phyloP scores from a whole-genome alignment of 2,113 vertebrate species.

The Platichthys flesus region DNA sequence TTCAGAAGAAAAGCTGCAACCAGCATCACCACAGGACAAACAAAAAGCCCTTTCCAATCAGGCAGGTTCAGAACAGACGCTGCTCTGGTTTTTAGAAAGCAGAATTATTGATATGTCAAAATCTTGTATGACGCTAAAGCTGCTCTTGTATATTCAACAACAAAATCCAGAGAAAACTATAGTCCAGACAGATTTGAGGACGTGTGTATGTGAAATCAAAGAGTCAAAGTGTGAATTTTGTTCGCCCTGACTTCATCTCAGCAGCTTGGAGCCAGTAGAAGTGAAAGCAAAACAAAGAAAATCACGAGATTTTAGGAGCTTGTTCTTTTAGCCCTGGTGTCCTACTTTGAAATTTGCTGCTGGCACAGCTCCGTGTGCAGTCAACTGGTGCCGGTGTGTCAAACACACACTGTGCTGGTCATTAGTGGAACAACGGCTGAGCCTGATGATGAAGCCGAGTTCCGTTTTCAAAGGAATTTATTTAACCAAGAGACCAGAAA shows the following conservation, averaged over 20 bases:
- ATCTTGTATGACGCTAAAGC: too few relatives aligned
- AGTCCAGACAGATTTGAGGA: not conserved
- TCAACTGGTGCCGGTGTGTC: conserved; percentile 59
- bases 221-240: conserved; percentile 61
- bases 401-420: conserved; percentile 60
- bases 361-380: conserved; percentile 57
- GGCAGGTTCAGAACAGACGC: too few relatives aligned
- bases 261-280: conserved; percentile 19
- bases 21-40: too few relatives aligned
- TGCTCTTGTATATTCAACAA: too few relatives aligned
- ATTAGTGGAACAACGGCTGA: conserved; percentile 60
- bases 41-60: too few relatives aligned
- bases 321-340: too few relatives aligned
- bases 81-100: too few relatives aligned
- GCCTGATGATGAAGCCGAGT: conserved; percentile 45
- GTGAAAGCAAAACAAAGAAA: too few relatives aligned
- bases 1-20: too few relatives aligned
- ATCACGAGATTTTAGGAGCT: too few relatives aligned
- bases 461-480: conserved; percentile 50
- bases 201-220: conserved; percentile 44
- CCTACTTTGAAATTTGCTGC: too few relatives aligned
- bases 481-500: conserved; percentile 17
- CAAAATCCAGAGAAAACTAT: not conserved
- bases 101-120: too few relatives aligned
- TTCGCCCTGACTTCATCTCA: conserved; percentile 47